Evolutionary conservation across 2,888 invertebrate genomes (phyloP).

Genomic region (Candidula unifasciata): DNA sequence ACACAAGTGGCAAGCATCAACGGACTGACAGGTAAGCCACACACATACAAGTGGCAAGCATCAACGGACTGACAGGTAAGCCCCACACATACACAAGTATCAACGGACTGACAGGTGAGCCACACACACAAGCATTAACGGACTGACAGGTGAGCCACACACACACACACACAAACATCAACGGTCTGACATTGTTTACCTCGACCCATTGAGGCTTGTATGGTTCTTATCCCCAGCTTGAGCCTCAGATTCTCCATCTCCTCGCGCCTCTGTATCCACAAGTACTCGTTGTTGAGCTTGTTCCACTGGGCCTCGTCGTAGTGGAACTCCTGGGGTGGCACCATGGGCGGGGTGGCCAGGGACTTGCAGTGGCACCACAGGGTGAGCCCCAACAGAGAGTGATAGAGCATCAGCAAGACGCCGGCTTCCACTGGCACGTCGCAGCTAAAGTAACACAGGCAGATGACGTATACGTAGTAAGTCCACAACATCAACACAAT

Average conservation of each 20-base stretch:
- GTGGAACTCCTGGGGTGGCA: slow-evolving; percentile 1
- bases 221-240: slow-evolving; percentile 13
- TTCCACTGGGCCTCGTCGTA: slow-evolving; percentile 6
- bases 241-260: slow-evolving; percentile 9
- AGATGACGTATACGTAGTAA: slow-evolving; percentile 33
- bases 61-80: too few species aligned
- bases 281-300: not conserved
- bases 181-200: not conserved
- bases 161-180: too few species aligned
- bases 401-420: slow-evolving; percentile 8
- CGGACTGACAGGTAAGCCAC: not conserved
- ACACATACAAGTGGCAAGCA: not conserved
- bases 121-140: too few species aligned
- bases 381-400: not conserved
- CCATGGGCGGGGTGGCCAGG: not conserved
- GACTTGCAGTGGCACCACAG: slow-evolving; percentile 8
- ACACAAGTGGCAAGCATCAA: too few species aligned
- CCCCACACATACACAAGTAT: too few species aligned
- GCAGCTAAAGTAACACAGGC: not conserved
- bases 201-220: not conserved
- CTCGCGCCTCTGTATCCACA: slow-evolving; percentile 4
- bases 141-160: too few species aligned
- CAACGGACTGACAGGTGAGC: too few species aligned
- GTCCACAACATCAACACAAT: not conserved
- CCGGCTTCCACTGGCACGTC: not conserved